Conservation (phyloP, 2,797 vertebrate species). For the Novumbra hubbsi region DNA sequence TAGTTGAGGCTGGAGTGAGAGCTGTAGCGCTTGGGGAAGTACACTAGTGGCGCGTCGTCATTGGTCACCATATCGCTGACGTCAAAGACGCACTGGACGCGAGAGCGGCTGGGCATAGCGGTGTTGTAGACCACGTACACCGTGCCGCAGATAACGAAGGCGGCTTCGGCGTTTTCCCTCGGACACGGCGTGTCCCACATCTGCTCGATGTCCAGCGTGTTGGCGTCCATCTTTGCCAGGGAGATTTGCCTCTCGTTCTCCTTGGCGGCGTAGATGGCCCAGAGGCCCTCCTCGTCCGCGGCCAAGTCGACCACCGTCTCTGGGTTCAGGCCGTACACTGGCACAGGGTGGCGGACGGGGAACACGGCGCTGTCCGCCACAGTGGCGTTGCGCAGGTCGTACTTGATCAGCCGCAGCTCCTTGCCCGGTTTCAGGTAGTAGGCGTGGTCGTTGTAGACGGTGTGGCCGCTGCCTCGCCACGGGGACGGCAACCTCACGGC, state of each 20-base stretch:
- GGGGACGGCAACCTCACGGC: conserved; percentile 83
- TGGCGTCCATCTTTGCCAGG: conserved; percentile 88
- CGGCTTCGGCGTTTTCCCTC: conserved; percentile 89
- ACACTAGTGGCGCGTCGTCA: conserved; percentile 85
- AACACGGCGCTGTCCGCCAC: conserved; percentile 87
- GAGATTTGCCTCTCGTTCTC: conserved; percentile 87
- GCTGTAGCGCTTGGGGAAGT: conserved; percentile 94
- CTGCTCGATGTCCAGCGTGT: conserved; percentile 87
- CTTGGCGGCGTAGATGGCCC: conserved; percentile 89
- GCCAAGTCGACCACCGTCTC: conserved; percentile 90
- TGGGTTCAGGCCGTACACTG: conserved; percentile 76
- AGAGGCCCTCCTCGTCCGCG: conserved; percentile 92
- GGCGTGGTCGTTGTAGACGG: conserved; percentile 80
- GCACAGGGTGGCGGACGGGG: conserved; percentile 80
- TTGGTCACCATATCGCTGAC: conserved; percentile 85
- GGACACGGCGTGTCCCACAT: conserved; percentile 96
- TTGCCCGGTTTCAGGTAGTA: conserved; percentile 84
- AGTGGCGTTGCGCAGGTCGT: conserved; percentile 80
- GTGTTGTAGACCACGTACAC: conserved; percentile 97
- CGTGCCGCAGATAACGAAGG: conserved; percentile 92
- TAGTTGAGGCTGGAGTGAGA: conserved; percentile 94
- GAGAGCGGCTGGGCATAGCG: conserved; percentile 87
- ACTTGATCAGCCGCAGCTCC: conserved; percentile 86
- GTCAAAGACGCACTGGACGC: conserved; percentile 93
- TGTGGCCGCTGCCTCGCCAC: conserved; percentile 90